These are phyloP conservation scores for Catocala sponsa DNA, from an alignment of 2,888 invertebrate genomes.

Conservation along the genomic window DNA sequence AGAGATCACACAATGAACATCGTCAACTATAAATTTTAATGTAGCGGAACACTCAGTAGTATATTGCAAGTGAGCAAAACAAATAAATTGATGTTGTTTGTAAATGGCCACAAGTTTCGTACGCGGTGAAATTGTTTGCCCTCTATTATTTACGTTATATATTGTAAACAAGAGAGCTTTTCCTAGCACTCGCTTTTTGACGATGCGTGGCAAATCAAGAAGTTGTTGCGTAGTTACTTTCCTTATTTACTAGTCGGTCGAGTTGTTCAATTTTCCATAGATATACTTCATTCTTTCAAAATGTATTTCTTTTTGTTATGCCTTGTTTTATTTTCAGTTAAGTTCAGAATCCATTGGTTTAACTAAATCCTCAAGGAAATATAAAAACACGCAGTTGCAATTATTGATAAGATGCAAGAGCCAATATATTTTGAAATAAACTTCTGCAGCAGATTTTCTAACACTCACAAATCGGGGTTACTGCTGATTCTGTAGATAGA, in stretches of 20 bases:
- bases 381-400: too few species aligned
- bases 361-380: too few species aligned
- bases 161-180: constrained; percentile 24
- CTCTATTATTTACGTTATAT: constrained; percentile 16
- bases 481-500: too few species aligned
- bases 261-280: constrained; percentile 10
- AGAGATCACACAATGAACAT: neutral
- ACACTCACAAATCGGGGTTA: too few species aligned
- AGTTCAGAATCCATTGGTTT: too few species aligned
- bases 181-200: constrained; percentile 21
- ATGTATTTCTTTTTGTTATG: neutral
- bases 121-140: constrained; percentile 17
- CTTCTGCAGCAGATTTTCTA: too few species aligned
- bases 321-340: neutral
- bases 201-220: constrained; percentile 36
- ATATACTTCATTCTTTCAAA: neutral
- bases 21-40: neutral
- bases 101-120: constrained; percentile 20
- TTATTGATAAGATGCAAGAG: too few species aligned
- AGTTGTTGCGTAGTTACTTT: constrained; percentile 33
- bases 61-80: constrained; percentile 11
- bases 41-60: neutral
- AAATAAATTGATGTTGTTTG: constrained; percentile 31
- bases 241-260: constrained; percentile 25
- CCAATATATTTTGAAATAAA: too few species aligned